A percentile compares a stretch with the other conserved stretches of the same genome.
Conservation (phyloP, 2,113 vertebrate genomes). For the Microtus richardsoni region DNA sequence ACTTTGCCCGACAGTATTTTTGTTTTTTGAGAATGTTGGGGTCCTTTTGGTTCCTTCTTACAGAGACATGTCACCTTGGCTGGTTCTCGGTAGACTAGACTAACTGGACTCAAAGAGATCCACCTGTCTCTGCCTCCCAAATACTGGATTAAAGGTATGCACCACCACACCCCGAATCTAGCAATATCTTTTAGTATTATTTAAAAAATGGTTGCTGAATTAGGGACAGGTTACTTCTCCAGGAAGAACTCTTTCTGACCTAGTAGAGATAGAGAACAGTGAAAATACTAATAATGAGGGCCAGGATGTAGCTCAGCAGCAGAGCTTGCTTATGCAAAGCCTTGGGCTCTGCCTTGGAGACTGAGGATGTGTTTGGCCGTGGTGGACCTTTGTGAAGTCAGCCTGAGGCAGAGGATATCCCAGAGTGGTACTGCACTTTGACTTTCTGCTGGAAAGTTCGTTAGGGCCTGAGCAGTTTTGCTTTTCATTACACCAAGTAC, state of each 20-base stretch:
- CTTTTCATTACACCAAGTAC: neutral
- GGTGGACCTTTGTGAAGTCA: neutral
- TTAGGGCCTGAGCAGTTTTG: neutral
- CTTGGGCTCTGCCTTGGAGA: constrained; percentile 1
- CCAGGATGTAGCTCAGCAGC: neutral
- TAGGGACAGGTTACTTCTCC: neutral
- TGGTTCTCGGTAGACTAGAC: neutral
- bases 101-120: neutral
- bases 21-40: neutral
- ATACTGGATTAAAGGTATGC: neutral
- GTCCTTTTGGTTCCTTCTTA: neutral
- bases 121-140: neutral
- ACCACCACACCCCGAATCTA: neutral
- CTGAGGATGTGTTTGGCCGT: neutral
- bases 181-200: neutral
- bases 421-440: neutral
- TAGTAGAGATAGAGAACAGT: neutral
- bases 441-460: neutral
- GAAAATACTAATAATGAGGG: neutral
- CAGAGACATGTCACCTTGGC: neutral
- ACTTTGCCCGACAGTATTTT: neutral
- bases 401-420: neutral
- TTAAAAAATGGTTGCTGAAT: constrained; percentile 27
- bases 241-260: neutral
- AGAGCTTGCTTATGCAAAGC: neutral